phyloP scores from a whole-genome alignment of 2,113 vertebrate genomes.

The Bungarus multicinctus region DNA sequence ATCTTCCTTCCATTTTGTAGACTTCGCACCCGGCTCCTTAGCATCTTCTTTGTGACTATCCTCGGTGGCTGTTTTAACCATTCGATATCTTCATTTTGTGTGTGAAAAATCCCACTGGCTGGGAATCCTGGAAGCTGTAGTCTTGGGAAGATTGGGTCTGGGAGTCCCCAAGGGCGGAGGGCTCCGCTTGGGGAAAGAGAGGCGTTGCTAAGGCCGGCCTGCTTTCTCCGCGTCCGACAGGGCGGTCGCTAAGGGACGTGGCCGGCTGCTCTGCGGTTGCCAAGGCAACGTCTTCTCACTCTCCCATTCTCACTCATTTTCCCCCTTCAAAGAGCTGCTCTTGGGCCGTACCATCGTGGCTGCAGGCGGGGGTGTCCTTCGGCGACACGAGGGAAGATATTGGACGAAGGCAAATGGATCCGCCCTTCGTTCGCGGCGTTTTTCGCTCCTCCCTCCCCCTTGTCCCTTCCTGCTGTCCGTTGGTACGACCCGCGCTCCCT shows the following conservation, averaged over 20 bases:
- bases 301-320: not conserved
- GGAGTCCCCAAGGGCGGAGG: too few relatives aligned
- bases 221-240: too few relatives aligned
- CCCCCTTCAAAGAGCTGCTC: not conserved
- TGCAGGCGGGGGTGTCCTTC: not conserved
- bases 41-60: too few relatives aligned
- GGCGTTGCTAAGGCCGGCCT: too few relatives aligned
- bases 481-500: not conserved
- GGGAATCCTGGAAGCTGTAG: too few relatives aligned
- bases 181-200: too few relatives aligned
- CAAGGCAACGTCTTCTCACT: not conserved
- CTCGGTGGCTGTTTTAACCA: too few relatives aligned
- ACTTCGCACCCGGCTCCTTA: too few relatives aligned
- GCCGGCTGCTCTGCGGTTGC: not conserved
- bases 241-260: not conserved
- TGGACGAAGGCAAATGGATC: too few relatives aligned
- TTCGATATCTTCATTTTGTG: fast-evolving
- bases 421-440: not conserved
- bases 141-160: too few relatives aligned
- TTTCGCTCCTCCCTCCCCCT: not conserved
- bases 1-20: too few relatives aligned
- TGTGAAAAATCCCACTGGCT: too few relatives aligned
- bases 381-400: not conserved
- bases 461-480: not conserved
- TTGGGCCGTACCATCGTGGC: not conserved